phyloP scores from a whole-genome alignment of 2,113 vertebrate genomes.

The Colius striatus region DNA sequence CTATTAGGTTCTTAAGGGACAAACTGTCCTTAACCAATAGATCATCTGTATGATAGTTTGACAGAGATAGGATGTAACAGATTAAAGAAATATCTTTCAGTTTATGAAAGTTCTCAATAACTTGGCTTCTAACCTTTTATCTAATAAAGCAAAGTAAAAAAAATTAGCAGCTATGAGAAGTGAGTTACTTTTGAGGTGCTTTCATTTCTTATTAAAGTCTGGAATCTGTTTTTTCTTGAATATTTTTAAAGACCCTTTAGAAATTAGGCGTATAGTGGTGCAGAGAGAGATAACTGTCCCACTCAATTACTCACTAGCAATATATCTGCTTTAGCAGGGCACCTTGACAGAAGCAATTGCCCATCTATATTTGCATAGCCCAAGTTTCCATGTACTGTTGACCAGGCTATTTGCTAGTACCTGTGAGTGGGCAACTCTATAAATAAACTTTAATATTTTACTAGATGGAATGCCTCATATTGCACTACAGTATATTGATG shows the following conservation, averaged over 20 bases:
- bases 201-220: not conserved
- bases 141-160: not conserved
- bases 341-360: not conserved
- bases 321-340: not conserved
- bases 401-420: not conserved
- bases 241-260: not conserved
- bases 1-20: not conserved
- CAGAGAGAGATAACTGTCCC: not conserved
- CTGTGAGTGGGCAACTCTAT: not conserved
- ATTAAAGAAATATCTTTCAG: not conserved
- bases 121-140: not conserved
- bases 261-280: not conserved
- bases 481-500: not conserved
- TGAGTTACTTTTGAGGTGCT: not conserved
- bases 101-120: not conserved
- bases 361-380: not conserved
- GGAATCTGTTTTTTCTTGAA: not conserved
- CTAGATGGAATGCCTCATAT: not conserved
- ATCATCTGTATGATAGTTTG: not conserved
- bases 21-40: not conserved
- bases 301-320: not conserved
- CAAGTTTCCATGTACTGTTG: not conserved
- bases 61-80: not conserved
- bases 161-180: not conserved
- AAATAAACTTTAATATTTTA: not conserved